Conservation (phyloP, 2,888 invertebrate genomes). For the Lymantria dispar region DNA sequence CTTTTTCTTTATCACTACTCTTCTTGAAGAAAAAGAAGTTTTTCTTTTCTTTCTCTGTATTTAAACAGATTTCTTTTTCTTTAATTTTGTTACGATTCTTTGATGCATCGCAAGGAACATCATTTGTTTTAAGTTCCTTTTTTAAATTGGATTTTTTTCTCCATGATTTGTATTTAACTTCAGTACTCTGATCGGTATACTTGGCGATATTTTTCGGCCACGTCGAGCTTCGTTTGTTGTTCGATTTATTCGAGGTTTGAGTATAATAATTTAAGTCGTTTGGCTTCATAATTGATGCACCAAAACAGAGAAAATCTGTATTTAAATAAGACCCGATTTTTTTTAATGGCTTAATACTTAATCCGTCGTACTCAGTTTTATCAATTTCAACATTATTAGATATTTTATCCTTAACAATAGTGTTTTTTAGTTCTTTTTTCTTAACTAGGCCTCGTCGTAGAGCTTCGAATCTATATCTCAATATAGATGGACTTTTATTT, state of each 20-base stretch:
- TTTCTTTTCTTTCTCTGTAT: conserved; percentile 37
- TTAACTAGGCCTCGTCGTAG: conserved; percentile 49
- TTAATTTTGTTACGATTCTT: conserved; percentile 20
- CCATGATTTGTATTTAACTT: conserved; percentile 68
- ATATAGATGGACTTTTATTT: conserved; percentile 51
- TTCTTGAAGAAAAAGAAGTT: conserved; percentile 62
- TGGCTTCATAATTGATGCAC: background rate
- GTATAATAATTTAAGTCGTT: background rate
- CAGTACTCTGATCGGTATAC: conserved; percentile 53
- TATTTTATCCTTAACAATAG: conserved; percentile 20
- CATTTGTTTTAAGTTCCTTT: conserved; percentile 36
- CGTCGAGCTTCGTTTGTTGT: conserved; percentile 2
- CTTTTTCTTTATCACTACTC: conserved; percentile 31
- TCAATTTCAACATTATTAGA: conserved; percentile 30
- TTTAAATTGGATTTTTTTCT: conserved; percentile 63
- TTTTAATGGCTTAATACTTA: conserved; percentile 46
- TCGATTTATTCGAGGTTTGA: background rate
- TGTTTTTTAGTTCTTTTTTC: conserved; percentile 47
- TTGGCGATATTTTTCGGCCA: conserved; percentile 33
- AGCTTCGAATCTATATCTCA: conserved; percentile 59
- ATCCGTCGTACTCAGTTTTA: conserved; percentile 48
- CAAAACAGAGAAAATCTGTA: background rate
- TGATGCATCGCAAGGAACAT: conserved; percentile 19
- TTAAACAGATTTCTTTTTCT: conserved; percentile 28
- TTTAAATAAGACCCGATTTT: conserved; percentile 51